Base-by-base conservation (phyloP, 2,888 invertebrate species). In the Cephonodes hylas region DNA sequence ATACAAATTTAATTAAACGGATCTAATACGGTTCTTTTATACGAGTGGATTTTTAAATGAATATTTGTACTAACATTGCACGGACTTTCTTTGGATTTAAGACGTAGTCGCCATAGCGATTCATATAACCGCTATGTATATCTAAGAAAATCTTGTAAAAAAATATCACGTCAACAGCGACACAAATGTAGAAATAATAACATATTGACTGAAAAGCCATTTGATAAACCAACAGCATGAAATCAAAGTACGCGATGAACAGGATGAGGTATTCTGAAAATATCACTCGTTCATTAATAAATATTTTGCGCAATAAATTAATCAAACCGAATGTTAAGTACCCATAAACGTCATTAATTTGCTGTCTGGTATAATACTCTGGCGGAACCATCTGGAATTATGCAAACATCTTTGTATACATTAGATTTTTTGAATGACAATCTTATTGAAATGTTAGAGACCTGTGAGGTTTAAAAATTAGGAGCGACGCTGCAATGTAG, bases 71-170 rank as follows among this genome's bases (percentile, higher is more conserved):
- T 83, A 66, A 91, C 91, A 86, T 87, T 73, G 86, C 73, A 58
- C 90, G 78, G 0, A 92, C 90, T 86, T 87, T 91, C 59, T 68
- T 82, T 58, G 91, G 90, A 65, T 83, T 83, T 48, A 89, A 77
- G 58, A 93, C 81, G 65, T 90, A 93, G 67, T 93, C 93, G 25
- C 93, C 92, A 65, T 92, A 93, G 77, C 89, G 78, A 69, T 93
- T 92, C 80, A 93, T 85, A 59, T 88, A 93, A 0, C 93, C 93
- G 23, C 84, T 83, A 69, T 93, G 93, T 8, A 93, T 61, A 62
- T 93, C 93, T 63, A 93, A 67, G 67, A 93, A 91, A 1, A 83
- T 64, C 75, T 93, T 93, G 66, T 89, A 89, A 0, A 88, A 44
- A 68, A 89, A 93, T 63, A 93, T 72, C 0, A 81, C 58, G 46